Evolutionary conservation across 2,113 vertebrate species (phyloP).

Genomic region (Phycodurus eques): DNA sequence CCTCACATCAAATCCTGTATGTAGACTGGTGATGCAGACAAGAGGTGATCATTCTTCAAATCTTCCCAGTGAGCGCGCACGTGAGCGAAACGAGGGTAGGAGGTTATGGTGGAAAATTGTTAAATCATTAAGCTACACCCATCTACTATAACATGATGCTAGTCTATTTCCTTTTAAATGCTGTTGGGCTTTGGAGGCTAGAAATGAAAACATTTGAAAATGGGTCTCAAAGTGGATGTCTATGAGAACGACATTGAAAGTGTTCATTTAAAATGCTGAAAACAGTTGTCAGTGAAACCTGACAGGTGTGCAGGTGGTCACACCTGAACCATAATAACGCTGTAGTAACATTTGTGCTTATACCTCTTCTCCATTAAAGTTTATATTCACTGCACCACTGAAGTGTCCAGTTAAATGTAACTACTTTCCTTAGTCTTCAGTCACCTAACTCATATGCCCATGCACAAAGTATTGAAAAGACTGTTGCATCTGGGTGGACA

Average conservation of each 20-base stretch:
- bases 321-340: no score
- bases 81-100: neutral
- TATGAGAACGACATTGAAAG: neutral
- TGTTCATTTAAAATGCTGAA: neutral
- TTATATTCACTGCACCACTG: no score
- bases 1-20: constrained; percentile 32
- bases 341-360: no score
- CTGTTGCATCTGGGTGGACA: no score
- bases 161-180: neutral
- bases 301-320: neutral
- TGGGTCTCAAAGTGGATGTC: neutral
- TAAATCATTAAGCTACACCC: neutral
- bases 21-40: constrained; percentile 34
- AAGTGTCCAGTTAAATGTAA: no score
- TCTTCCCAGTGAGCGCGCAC: constrained; percentile 7
- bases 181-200: neutral
- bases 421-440: no score
- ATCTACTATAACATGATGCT: no score
- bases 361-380: no score
- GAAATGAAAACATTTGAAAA: neutral
- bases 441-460: no score
- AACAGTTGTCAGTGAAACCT: neutral
- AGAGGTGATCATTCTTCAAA: constrained; percentile 45
- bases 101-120: constrained; percentile 2
- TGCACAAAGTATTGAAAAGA: no score